phyloP scores from a whole-genome alignment of 2,888 invertebrate species.

The Biston stratarius region DNA sequence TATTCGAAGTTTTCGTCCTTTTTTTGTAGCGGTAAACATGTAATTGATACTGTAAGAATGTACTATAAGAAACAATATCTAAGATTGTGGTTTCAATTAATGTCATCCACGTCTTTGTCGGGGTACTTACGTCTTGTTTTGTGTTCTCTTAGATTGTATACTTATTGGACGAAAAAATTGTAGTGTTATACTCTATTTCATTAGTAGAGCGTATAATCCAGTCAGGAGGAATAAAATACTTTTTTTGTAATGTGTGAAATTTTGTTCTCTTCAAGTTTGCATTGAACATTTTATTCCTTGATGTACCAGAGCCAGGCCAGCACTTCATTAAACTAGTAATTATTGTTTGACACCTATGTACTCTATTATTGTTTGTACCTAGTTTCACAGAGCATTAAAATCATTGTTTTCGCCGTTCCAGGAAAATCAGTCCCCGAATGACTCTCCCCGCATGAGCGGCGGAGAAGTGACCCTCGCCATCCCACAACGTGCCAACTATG shows the following conservation, averaged over 20 bases:
- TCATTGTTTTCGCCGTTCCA: conserved; percentile 35
- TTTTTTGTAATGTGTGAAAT: no score
- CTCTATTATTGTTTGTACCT: no score
- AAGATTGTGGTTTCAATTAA: conserved; percentile 36
- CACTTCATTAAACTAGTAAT: no score
- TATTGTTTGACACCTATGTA: background rate
- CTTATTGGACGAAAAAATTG: no score
- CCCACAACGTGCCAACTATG: conserved; percentile 67
- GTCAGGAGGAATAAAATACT: no score
- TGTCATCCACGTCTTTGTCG: conserved; percentile 11
- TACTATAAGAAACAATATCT: conserved; percentile 43
- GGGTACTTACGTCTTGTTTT: background rate
- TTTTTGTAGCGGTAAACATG: conserved; percentile 15
- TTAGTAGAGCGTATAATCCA: background rate
- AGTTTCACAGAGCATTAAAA: no score
- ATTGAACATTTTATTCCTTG: no score
- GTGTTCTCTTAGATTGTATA: background rate
- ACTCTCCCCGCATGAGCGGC: conserved; percentile 66
- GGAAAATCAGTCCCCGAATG: conserved; percentile 65
- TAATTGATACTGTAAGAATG: conserved; percentile 36
- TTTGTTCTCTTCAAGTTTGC: no score
- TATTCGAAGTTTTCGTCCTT: background rate
- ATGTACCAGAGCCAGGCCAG: no score
- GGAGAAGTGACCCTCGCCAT: conserved; percentile 69
- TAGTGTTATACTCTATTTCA: no score